A percentile compares a stretch with the other conserved stretches of the same genome.
Conservation (phyloP, 2,888 invertebrate genomes). For the Pasiphila rectangulata region DNA sequence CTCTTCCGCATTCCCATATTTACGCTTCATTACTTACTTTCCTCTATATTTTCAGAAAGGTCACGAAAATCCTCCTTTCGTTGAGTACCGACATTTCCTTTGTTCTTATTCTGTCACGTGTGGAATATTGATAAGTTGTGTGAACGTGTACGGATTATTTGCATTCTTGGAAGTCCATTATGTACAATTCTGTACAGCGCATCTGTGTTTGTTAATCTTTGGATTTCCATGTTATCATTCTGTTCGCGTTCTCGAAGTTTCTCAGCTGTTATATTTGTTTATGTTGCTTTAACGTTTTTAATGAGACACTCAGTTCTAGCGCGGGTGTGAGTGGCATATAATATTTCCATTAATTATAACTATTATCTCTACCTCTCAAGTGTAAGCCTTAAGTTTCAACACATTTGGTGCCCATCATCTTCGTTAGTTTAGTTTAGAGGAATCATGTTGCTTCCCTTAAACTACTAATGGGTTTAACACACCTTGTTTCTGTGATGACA, state of each 20-base stretch:
- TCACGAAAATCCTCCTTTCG: slow-evolving; percentile 26
- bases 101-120: slow-evolving; percentile 52
- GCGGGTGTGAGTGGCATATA: too few relatives aligned
- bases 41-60: slow-evolving; percentile 28
- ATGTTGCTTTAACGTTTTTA: too few relatives aligned
- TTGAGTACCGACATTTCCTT: slow-evolving; percentile 46
- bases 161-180: slow-evolving; percentile 51
- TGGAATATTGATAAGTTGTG: slow-evolving; percentile 65
- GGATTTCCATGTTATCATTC: neutral
- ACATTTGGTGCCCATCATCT: neutral
- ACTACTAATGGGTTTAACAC: slow-evolving; percentile 16
- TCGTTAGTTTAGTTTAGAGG: neutral
- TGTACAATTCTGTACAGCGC: slow-evolving; percentile 22
- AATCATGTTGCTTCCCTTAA: slow-evolving; percentile 14
- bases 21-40: neutral
- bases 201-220: slow-evolving; percentile 24
- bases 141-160: slow-evolving; percentile 58
- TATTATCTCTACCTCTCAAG: too few relatives aligned
- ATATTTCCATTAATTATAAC: too few relatives aligned
- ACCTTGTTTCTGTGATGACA: slow-evolving; percentile 19
- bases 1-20: too few relatives aligned
- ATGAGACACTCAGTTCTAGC: too few relatives aligned
- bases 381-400: neutral
- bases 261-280: too few relatives aligned
- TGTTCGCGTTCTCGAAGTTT: neutral